Base-by-base conservation (phyloP, 1,140 invertebrate genomes). In the Phocides pigmalion region DNA sequence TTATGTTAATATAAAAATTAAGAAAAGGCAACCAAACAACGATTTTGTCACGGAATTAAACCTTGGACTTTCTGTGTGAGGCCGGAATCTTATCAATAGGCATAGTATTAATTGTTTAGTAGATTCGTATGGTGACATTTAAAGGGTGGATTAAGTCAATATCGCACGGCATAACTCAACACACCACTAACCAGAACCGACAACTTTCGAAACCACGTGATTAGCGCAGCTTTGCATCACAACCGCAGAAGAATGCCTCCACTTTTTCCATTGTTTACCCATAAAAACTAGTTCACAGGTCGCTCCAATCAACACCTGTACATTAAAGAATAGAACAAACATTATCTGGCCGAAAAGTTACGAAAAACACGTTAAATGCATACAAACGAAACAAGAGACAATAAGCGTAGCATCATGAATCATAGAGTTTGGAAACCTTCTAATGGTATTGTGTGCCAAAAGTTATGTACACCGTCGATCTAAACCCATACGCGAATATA, bases 341-440 rank as follows among this genome's bases (percentile, higher is more conserved):
- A 64, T 35, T 42, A 35, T 46, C 47, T 20, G 16, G n/a, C 32
- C 25, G n/a, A n/a, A n/a, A 66, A 37, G 72, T 84, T 84, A 76
- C 77, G 74, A 79, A 79, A 78, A 75, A 64, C 56, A 19, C 54
- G n/a, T 25, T 32, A 56, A 74, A 71, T 58, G 59, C 63, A 70
- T 74, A 70, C 67, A 73, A 70, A 70, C 64, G 47, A 63, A 66
- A 49, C 44, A 41, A 44, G 46, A 79, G 72, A 81, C 79, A 82
- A 83, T 80, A 74, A 81, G 64, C 68, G 68, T 65, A 66, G 39
- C 58, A 64, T 70, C 20, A 74, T 84, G 80, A 85, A 76, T 87
- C 82, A 85, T 74, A 70, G 53, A 64, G 69, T 82, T 82, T 81
- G 68, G 76, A 76, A 84, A 85, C 65, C 62, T 44, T 69, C 73